Evolutionary conservation across 2,797 vertebrate genomes (phyloP).

Genomic region (Centropyge bicolor): DNA sequence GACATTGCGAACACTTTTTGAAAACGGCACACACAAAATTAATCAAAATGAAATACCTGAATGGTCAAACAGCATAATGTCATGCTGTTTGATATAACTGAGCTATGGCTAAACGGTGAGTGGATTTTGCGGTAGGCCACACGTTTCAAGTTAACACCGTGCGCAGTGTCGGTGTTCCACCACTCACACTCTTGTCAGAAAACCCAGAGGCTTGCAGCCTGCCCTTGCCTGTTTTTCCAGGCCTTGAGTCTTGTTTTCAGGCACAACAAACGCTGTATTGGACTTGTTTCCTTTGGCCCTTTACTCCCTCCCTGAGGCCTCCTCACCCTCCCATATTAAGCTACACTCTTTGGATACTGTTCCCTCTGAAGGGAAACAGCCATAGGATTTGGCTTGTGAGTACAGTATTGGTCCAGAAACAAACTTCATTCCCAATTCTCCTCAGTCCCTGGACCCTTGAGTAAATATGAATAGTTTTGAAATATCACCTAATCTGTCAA

Average conservation of each 20-base stretch:
- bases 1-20: conserved; percentile 10
- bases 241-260: conserved; percentile 84
- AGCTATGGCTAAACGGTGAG: conserved; percentile 63
- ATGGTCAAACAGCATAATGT: conserved; percentile 56
- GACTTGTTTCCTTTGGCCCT: conserved; percentile 86
- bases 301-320: conserved; percentile 71
- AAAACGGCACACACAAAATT: not conserved
- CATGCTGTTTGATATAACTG: conserved; percentile 63
- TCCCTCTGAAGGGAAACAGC: conserved; percentile 76
- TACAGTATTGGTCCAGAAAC: conserved; percentile 55
- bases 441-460: conserved; percentile 65
- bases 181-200: conserved; percentile 73
- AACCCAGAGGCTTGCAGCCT: conserved; percentile 76
- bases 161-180: conserved; percentile 62
- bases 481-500: conserved; percentile 74
- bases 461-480: conserved; percentile 74
- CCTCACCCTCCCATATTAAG: conserved; percentile 76
- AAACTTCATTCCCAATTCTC: conserved; percentile 68
- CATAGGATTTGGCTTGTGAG: conserved; percentile 67
- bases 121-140: conserved; percentile 73
- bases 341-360: conserved; percentile 80
- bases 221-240: conserved; percentile 83
- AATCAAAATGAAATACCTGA: conserved; percentile 45
- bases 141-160: conserved; percentile 74
- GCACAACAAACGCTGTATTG: conserved; percentile 86